Percentiles rank a stretch among this genome's conserved stretches.
phyloP scores from a whole-genome alignment of 2,113 vertebrate species.

The Ameiurus melas region DNA sequence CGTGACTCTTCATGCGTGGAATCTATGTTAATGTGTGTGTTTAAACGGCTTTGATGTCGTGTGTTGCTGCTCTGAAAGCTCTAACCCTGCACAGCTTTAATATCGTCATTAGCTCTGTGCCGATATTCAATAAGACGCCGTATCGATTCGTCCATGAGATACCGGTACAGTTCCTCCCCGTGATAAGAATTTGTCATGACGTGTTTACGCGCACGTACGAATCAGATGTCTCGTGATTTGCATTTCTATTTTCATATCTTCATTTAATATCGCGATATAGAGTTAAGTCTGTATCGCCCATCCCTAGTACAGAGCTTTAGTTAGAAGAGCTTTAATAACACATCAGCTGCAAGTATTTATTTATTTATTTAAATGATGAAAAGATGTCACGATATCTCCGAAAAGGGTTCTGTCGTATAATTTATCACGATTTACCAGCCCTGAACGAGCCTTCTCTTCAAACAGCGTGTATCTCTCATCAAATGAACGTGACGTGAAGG shows the following conservation, averaged over 20 bases:
- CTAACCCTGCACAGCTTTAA: conserved; percentile 26
- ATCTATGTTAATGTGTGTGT: neutral
- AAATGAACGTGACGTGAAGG: neutral
- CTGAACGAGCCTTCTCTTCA: neutral
- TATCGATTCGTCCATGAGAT: too few species aligned
- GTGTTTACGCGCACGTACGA: too few species aligned
- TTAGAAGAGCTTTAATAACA: neutral
- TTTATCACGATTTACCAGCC: neutral
- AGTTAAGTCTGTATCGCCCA: too few species aligned
- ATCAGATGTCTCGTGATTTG: too few species aligned
- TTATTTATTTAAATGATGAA: too few species aligned
- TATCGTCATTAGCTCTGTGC: neutral
- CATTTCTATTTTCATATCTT: too few species aligned
- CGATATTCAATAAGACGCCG: neutral
- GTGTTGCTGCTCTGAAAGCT: conserved; percentile 1
- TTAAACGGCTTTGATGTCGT: neutral
- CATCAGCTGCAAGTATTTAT: neutral
- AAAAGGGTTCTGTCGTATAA: neutral
- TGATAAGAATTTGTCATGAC: too few species aligned
- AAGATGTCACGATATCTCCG: neutral
- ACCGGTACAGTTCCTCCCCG: too few species aligned
- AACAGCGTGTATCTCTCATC: neutral
- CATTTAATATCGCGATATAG: too few species aligned
- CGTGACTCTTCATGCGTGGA: too few species aligned
- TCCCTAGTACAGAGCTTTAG: neutral